Evolutionary conservation across 2,797 vertebrate species (phyloP), one percentile per base, ranked within the genome.

Genomic region (Acipenser transmontanus): DNA sequence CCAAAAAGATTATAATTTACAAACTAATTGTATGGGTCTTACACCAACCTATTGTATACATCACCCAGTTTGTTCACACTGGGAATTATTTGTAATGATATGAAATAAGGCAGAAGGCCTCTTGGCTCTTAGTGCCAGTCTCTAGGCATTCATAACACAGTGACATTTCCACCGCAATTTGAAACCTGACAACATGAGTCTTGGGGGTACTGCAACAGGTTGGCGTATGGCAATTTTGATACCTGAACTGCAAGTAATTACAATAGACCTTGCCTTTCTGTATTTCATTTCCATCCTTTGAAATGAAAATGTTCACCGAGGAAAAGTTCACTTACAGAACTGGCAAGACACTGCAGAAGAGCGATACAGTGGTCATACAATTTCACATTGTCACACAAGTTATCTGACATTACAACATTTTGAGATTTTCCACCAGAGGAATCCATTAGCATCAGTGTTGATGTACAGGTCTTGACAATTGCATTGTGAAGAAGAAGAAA

Each of bases 141-240:
- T 57, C 54, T n/a, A n/a, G 54, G 11, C 54, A 57, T 57, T 57
- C 12, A 57, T 57, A 1, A 57, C 54, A 57, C 9, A 13, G 11
- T 57, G 54, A 57, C 54, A 57, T 57, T 57, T 57, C 12, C 9
- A 57, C 9, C 54, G 11, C 54, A 57, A 57, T 57, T 57, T 57
- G 2, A 13, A 57, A n/a, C 9, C 54, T 57, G 54, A 57, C 54
- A 57, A 57, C 12, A 13, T 11, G 54, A 57, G 9, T 6, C 54
- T 57, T 7, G 54, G 12, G 9, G 12, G 11, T 8, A 12, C 51
- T 6, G 12, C 51, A 8, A 12, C 8, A 12, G 12, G 8, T 52
- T 52, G 51, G 51, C 12, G 0, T 11, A 13, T 7, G 9, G 54
- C 54, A n/a, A 34, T 13, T 57, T 57, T 57, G 9, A 57, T 13